Percentiles rank a stretch among this genome's conserved stretches.
Evolutionary conservation across 2,797 vertebrate species (phyloP).

Genomic region (Micromesistius poutassou): DNA sequence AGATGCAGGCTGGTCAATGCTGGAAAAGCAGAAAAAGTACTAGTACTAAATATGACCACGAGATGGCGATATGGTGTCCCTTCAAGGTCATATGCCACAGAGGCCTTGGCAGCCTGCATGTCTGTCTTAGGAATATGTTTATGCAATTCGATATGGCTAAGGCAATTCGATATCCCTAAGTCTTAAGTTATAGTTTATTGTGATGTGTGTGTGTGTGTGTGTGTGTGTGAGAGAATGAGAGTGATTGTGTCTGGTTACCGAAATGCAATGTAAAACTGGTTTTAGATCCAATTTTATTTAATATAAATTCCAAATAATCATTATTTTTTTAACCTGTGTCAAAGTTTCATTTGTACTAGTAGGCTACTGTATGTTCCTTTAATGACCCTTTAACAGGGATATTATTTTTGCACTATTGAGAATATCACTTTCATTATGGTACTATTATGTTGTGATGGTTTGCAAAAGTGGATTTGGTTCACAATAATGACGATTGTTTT

Average conservation of each 20-base stretch:
- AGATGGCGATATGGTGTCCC: conserved; percentile 52
- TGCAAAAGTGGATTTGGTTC: conserved; percentile 21
- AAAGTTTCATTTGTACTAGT: conserved; percentile 34
- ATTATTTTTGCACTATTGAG: conserved; percentile 65
- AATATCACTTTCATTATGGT: conserved; percentile 54
- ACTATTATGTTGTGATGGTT: conserved; percentile 27
- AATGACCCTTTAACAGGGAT: conserved; percentile 54
- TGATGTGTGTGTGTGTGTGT: conserved; percentile 20
- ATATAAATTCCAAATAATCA: conserved; percentile 59
- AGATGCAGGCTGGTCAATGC: neutral
- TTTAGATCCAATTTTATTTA: conserved; percentile 45
- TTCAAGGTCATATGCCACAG: conserved; percentile 24
- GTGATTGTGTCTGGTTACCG: conserved; percentile 14
- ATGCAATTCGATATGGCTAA: neutral
- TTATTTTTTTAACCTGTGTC: conserved; percentile 38
- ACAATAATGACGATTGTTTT: conserved; percentile 18
- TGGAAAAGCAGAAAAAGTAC: conserved; percentile 9
- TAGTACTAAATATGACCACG: conserved; percentile 44
- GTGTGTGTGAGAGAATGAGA: conserved; percentile 15
- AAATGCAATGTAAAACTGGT: conserved; percentile 14
- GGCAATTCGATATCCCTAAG: neutral
- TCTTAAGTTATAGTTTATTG: neutral
- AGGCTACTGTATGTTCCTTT: conserved; percentile 39
- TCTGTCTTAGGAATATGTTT: neutral
- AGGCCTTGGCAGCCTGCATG: conserved; percentile 17